A percentile compares a stretch with the other conserved stretches of the same genome.
Evolutionary conservation across 2,113 vertebrate species (phyloP).

Genomic region (Oncorhynchus mykiss): DNA sequence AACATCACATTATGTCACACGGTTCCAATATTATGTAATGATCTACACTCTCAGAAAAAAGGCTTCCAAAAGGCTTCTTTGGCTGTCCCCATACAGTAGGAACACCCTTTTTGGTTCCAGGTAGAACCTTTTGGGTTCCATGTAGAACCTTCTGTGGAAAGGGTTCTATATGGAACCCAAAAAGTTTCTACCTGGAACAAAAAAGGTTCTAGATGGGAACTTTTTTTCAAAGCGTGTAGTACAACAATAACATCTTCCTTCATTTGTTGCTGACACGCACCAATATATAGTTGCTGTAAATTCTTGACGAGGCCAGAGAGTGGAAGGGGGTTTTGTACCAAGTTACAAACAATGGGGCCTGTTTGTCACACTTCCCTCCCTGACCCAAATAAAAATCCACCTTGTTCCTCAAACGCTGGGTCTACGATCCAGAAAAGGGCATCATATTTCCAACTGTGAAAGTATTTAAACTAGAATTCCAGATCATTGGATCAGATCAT

Average conservation of each 20-base stretch:
- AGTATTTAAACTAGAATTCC: constrained; percentile 42
- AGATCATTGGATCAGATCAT: constrained; percentile 8
- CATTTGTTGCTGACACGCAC: not conserved
- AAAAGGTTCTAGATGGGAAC: too few species aligned
- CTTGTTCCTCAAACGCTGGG: not conserved
- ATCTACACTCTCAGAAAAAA: too few species aligned
- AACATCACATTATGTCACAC: too few species aligned
- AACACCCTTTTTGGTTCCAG: too few species aligned
- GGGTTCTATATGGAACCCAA: too few species aligned
- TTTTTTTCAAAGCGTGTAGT: too few species aligned
- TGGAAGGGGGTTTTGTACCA: constrained; percentile 18
- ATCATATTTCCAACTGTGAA: not conserved
- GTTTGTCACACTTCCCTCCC: constrained; percentile 1
- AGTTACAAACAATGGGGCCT: not conserved
- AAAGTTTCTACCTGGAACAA: too few species aligned
- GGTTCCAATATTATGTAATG: too few species aligned
- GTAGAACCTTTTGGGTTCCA: too few species aligned
- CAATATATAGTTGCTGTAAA: constrained; percentile 1
- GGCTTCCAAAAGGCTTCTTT: too few species aligned
- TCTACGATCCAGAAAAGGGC: not conserved
- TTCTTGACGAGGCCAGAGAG: not conserved
- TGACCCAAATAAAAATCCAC: constrained; percentile 19
- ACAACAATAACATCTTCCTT: not conserved
- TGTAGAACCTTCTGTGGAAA: too few species aligned
- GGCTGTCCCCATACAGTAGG: too few species aligned